Evolutionary conservation across 2,113 vertebrate species (phyloP), one percentile per base, ranked within the genome.

Genomic region (Dryoscopus gambensis): DNA sequence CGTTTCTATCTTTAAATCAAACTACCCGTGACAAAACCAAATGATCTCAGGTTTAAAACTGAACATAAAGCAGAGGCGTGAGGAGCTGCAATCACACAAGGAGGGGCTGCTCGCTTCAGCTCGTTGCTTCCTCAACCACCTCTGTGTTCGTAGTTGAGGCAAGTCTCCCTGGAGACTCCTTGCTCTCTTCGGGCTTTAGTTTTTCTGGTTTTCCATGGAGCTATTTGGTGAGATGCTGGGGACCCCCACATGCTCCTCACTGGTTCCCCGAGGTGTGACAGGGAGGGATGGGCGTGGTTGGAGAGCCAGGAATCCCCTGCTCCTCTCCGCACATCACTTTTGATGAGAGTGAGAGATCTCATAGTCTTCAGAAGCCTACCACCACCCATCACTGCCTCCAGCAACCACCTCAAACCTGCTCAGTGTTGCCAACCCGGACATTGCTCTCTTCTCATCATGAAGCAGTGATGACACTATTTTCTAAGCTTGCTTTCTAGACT

Each of bases 1-100:
- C 1, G 1, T 91, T 92, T 88, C 92, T 93, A 67, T 92, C 80
- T 91, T 93, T 82, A 87, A 96, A 96, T 88, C 87, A 81, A 85
- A 71, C 59, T 77, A 88, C 92, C 93, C 2, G 2, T 89, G 92
- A 97, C 65, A 88, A 94, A 96, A 90, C 60, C 68, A 78, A 94
- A 95, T 57, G 6, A 97, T 96, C 97, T 97, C 97, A 97, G 97
- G 97, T 97, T 96, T 89, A 95, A 93, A 97, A 85, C 74, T 46
- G 96, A 95, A 88, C 46, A 59, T 73, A 74, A 86, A 95, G 74
- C 88, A 91, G 91, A 97, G 88, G 87, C 10, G 5, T 86, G 90
- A 92, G 96, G 92, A 95, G 87, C 92, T 93, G 93, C 69, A 90
- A 33, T 94, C 50, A 4, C 28, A 42, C 1, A 15, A 86, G 79